Base-by-base conservation (phyloP, 2,797 vertebrate species). In the Neostethus bicornis region DNA sequence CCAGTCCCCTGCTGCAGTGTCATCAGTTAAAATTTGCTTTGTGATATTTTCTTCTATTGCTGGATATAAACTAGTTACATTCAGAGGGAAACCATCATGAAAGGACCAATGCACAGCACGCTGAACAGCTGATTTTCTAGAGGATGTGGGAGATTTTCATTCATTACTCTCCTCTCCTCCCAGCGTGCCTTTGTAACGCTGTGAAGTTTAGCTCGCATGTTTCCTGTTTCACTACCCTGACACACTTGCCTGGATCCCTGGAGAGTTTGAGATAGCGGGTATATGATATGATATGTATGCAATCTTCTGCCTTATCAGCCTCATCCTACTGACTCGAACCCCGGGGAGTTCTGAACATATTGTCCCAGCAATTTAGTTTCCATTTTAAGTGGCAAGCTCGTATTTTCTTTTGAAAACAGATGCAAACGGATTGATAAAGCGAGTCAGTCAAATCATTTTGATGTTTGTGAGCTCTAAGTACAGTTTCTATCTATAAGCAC, bases 261-360 rank as follows among this genome's bases (percentile, higher is more conserved):
- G 70, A 80, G 81, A 74, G 61, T 54, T 73, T 63, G 59, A 66
- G 39, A 73, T 59, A 37, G 57, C 44, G 65, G 63, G 71, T 63
- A 75, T 58, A 67, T 26, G 77, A 86, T 83, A 73, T 75, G 71
- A 81, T 84, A 87, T 86, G 83, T 81, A 81, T 86, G 80, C 84
- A 77, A 77, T 86, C 75, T 77, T 67, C 75, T 72, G 66, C 81
- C 61, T 84, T 79, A 86, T 83, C 85, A 65, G 77, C 80, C 62
- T 58, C 60, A 84, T 85, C 75, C 23, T 49, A 62, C 71, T 78
- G 73, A 61, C 77, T 73, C 51, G 63, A 70, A 63, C 63, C 70
- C 66, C 7, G 19, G 78, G 72, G 80, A 66, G 25, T 55, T 64
- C 41, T 26, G 37, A 83, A 62, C 64, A 72, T 45, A 57, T 48